Conservation (phyloP, 2,888 invertebrate species). For the Caenorhabditis sp. region DNA sequence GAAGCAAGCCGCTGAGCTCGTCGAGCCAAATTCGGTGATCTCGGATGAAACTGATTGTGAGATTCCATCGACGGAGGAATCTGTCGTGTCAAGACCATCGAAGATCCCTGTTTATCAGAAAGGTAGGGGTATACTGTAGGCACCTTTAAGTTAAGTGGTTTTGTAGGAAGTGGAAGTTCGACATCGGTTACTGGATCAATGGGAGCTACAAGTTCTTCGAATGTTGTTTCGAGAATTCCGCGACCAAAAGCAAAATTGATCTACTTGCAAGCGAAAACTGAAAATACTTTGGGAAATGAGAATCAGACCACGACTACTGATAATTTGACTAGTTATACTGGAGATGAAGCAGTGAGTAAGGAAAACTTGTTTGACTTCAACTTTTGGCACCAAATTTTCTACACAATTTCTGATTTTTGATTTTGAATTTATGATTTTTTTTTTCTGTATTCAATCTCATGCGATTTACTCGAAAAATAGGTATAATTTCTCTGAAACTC, state of each 20-base stretch:
- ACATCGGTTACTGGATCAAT: not conserved
- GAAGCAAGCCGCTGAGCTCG: conserved; percentile 2
- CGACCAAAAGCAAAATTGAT: not conserved
- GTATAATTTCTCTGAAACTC: too few relatives aligned
- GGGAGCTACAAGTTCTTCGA: not conserved
- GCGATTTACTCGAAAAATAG: too few relatives aligned
- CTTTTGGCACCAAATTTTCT: not conserved
- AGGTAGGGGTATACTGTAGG: too few relatives aligned
- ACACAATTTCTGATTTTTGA: too few relatives aligned
- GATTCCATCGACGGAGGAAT: not conserved
- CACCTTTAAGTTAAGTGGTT: too few relatives aligned
- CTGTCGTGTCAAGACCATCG: not conserved
- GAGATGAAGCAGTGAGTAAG: not conserved
- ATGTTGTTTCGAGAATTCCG: not conserved
- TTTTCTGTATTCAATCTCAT: too few relatives aligned
- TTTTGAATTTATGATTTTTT: too few relatives aligned
- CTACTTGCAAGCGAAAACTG: not conserved
- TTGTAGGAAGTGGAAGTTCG: not conserved
- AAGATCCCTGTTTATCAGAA: conserved; percentile 24
- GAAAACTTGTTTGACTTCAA: too few relatives aligned
- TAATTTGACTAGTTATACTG: not conserved
- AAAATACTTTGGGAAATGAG: too few relatives aligned
- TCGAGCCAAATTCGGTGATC: conserved; percentile 4
- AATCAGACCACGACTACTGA: too few relatives aligned
- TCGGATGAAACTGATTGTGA: conserved; percentile 32